phyloP scores from a whole-genome alignment of 2,888 invertebrate genomes.

The Lepidocyrtinus sp. region DNA sequence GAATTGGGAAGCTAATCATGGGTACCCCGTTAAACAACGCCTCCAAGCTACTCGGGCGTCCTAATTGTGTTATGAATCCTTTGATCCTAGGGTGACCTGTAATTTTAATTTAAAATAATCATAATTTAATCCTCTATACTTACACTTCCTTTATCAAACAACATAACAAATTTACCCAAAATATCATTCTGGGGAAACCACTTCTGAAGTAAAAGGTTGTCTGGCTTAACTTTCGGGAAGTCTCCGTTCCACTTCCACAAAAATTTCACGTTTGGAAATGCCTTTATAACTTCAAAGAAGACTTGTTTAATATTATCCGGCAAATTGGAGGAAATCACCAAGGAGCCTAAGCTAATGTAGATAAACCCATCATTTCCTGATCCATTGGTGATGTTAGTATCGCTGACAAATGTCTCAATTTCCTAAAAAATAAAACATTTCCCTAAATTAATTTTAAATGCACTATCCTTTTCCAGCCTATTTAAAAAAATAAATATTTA shows the following conservation, averaged over 20 bases:
- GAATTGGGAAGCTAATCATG: constrained; percentile 54
- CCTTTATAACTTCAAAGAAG: constrained; percentile 49
- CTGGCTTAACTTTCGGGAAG: constrained; percentile 50
- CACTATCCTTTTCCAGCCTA: not conserved
- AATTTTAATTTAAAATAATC: no score
- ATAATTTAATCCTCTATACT: no score
- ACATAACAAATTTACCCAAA: no score
- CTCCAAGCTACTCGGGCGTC: constrained; percentile 57
- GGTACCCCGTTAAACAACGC: constrained; percentile 63
- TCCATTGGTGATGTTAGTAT: no score
- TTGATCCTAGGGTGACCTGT: constrained; percentile 35
- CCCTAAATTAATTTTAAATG: no score
- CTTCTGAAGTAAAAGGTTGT: constrained; percentile 62
- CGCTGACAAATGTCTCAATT: constrained; percentile 32
- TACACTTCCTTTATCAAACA: no score
- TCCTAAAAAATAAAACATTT: no score
- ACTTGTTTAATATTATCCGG: constrained; percentile 37
- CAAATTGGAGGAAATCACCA: constrained; percentile 20
- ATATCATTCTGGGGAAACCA: constrained; percentile 67
- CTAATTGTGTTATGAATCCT: constrained; percentile 56
- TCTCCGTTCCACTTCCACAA: constrained; percentile 69
- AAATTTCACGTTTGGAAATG: constrained; percentile 50
- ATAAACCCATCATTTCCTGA: constrained; percentile 63
- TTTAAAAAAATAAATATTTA: no score
- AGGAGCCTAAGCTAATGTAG: constrained; percentile 61